phyloP scores from a whole-genome alignment of 2,113 vertebrate species.

The Nannobrachium achirus region DNA sequence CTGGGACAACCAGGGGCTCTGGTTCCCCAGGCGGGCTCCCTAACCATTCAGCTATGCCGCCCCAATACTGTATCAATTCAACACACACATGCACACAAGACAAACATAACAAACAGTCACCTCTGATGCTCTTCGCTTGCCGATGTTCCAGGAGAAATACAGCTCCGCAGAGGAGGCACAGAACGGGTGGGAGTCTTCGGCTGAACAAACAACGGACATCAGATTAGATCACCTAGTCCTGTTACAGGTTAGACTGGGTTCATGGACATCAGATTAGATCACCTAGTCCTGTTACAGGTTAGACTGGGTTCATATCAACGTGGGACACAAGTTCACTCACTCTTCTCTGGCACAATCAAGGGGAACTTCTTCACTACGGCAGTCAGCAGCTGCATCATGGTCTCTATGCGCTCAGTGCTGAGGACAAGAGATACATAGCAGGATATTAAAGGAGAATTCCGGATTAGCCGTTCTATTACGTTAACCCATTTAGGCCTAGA shows the following conservation, averaged over 20 bases:
- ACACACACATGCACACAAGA: not conserved
- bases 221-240: not conserved
- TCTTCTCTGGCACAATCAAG: slow-evolving; percentile 90
- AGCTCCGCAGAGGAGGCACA: slow-evolving; percentile 92
- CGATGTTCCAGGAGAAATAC: slow-evolving; percentile 97
- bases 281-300: not conserved
- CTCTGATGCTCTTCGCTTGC: slow-evolving; percentile 95
- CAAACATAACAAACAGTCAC: slow-evolving; percentile 69
- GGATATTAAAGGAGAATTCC: too few species aligned
- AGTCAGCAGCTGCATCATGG: slow-evolving; percentile 92
- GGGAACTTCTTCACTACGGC: slow-evolving; percentile 95
- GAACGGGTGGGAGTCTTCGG: slow-evolving; percentile 90
- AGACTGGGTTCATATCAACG: not conserved
- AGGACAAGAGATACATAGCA: slow-evolving; percentile 6
- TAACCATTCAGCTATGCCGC: too few species aligned
- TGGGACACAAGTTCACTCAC: slow-evolving; percentile 79
- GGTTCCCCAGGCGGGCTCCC: too few species aligned
- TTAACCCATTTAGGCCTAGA: too few species aligned
- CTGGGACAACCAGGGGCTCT: too few species aligned
- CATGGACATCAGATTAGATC: slow-evolving; percentile 1
- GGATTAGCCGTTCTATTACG: too few species aligned
- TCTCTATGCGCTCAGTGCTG: slow-evolving; percentile 95
- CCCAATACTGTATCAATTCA: too few species aligned
- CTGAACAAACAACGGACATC: slow-evolving; percentile 59
- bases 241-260: too few species aligned